Conservation (phyloP, 1,140 invertebrate species). For the Centruroides vittatus region DNA sequence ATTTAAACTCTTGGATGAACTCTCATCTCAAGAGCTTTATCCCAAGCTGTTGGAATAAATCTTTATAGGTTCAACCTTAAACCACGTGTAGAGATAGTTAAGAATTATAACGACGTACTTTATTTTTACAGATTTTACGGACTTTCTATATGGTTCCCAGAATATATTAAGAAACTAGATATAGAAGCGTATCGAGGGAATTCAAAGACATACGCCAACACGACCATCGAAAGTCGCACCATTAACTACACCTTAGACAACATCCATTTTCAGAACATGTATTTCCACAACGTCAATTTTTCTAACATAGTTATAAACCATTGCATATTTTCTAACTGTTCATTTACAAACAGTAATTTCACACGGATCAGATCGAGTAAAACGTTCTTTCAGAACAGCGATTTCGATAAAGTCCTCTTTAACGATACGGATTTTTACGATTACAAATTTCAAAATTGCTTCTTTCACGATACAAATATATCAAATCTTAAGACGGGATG, state of each 20-base stretch:
- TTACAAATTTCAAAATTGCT: constrained; percentile 24
- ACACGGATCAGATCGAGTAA: constrained; percentile 24
- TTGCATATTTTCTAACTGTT: constrained; percentile 24
- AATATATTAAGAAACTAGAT: constrained; percentile 33
- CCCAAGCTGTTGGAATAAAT: too few relatives aligned
- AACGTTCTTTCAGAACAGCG: constrained; percentile 23
- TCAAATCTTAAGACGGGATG: constrained; percentile 21
- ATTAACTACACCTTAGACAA: constrained; percentile 21
- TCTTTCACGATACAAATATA: constrained; percentile 20
- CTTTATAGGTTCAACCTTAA: too few relatives aligned
- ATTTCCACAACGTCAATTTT: constrained; percentile 23
- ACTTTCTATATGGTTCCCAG: constrained; percentile 40
- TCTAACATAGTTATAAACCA: constrained; percentile 23
- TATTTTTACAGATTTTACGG: constrained; percentile 36
- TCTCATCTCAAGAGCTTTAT: too few relatives aligned
- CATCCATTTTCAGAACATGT: constrained; percentile 18
- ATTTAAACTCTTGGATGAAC: too few relatives aligned
- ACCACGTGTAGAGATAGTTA: too few relatives aligned
- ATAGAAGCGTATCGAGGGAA: constrained; percentile 26
- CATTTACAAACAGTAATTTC: constrained; percentile 23
- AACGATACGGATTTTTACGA: constrained; percentile 26
- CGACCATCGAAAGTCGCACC: background rate
- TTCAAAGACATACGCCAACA: constrained; percentile 6
- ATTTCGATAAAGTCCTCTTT: constrained; percentile 21
- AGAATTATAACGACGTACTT: background rate